A percentile compares a stretch with the other conserved stretches of the same genome.
Evolutionary conservation across 2,113 vertebrate species (phyloP).

Genomic region (Cygnus atratus): DNA sequence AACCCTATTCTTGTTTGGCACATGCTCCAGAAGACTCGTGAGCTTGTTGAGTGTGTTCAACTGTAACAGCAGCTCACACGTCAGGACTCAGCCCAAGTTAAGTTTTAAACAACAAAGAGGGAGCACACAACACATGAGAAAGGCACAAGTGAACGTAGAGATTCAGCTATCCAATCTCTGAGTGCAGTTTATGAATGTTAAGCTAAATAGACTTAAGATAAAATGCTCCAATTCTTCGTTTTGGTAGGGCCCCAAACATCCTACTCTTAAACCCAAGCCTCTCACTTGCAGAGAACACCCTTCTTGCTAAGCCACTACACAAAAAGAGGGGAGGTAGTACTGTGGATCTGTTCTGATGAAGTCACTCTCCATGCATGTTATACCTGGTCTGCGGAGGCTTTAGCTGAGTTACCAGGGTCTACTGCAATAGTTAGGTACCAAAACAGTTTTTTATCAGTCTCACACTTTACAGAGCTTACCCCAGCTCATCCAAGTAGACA

Average conservation of each 20-base stretch:
- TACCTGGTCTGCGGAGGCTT: not conserved
- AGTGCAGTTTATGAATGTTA: not conserved
- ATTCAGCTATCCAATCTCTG: not conserved
- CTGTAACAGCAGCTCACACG: not conserved
- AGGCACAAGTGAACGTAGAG: not conserved
- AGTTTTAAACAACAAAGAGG: not conserved
- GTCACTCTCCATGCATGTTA: fast-evolving
- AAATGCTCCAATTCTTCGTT: not conserved
- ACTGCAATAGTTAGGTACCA: not conserved
- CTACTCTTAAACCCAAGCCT: not conserved
- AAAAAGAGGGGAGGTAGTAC: not conserved
- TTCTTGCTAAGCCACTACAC: not conserved
- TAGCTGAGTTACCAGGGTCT: not conserved
- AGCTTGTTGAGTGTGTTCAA: not conserved
- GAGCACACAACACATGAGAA: not conserved
- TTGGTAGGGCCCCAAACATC: not conserved
- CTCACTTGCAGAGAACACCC: not conserved
- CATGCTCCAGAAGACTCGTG: not conserved
- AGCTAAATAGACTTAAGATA: not conserved
- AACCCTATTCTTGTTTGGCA: not conserved
- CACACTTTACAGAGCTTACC: not conserved
- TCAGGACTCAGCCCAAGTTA: not conserved
- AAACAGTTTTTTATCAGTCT: not conserved
- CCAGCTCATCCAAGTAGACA: fast-evolving
- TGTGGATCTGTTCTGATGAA: not conserved